These are phyloP conservation scores for Crotalus adamanteus DNA, from an alignment of 2,797 vertebrate species.

Conservation along the genomic window DNA sequence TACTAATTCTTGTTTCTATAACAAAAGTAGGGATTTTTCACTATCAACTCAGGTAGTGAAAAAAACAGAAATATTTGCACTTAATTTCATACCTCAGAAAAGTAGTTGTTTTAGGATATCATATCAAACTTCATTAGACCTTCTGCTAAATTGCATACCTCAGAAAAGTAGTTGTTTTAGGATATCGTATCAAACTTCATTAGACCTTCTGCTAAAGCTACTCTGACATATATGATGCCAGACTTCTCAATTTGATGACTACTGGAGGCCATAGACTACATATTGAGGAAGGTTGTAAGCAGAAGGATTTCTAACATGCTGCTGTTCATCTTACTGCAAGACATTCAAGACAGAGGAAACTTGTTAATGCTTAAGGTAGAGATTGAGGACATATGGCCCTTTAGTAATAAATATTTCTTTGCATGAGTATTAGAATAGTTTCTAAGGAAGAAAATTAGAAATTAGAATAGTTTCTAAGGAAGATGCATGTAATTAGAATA, in stretches of 20 bases:
- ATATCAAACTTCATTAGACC: not conserved
- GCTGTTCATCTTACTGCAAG: not conserved
- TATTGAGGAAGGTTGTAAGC: not conserved
- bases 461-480: not conserved
- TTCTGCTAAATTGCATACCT: not conserved
- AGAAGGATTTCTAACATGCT: not conserved
- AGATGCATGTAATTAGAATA: not conserved
- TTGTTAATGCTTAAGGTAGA: not conserved
- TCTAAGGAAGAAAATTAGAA: not conserved
- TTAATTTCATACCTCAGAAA: conserved; percentile 1
- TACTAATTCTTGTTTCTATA: not conserved
- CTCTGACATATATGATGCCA: not conserved
- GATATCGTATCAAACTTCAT: not conserved
- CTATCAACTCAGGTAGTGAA: not conserved
- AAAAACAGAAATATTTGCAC: not conserved
- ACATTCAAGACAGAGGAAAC: conserved; percentile 4
- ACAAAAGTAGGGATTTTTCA: not conserved
- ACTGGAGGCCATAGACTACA: not conserved
- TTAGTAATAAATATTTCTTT: not conserved
- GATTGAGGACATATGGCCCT: not conserved
- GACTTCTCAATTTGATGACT: not conserved
- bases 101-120: not conserved
- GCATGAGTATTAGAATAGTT: not conserved
- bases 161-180: not conserved
- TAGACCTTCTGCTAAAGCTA: not conserved